Conservation (phyloP, 2,888 invertebrate genomes). For the Apamea crenata region DNA sequence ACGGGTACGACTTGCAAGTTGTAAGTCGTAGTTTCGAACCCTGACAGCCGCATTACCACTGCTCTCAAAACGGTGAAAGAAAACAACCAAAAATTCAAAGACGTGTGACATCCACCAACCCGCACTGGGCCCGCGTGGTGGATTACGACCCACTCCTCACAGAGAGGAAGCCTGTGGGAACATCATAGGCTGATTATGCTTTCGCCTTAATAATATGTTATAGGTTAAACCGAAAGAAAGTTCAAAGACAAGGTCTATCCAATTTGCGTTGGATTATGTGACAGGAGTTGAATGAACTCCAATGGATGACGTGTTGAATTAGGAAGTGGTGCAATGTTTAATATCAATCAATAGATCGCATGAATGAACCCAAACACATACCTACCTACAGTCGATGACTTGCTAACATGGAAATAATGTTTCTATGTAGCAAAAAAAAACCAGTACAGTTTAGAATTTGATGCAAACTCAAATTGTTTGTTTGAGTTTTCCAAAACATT, state of each 20-base stretch:
- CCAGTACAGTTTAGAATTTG: not conserved
- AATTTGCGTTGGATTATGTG: slow-evolving; percentile 51
- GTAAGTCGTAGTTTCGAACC: not conserved
- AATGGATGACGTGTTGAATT: slow-evolving; percentile 1
- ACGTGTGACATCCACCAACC: not conserved
- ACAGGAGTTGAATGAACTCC: slow-evolving; percentile 38
- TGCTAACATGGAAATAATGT: not conserved
- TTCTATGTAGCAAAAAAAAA: not conserved
- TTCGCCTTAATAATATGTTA: slow-evolving; percentile 6
- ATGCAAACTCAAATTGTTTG: not conserved
- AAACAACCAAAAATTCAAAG: no score
- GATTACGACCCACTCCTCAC: not conserved
- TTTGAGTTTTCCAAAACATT: no score
- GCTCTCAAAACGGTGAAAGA: not conserved
- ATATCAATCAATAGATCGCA: not conserved
- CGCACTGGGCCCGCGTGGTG: not conserved
- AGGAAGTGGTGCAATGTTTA: not conserved
- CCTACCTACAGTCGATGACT: not conserved
- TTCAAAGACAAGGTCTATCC: slow-evolving; percentile 61
- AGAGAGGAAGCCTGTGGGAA: not conserved
- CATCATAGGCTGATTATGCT: not conserved
- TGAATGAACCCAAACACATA: not conserved
- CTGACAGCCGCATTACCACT: not conserved
- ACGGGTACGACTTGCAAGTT: no score
- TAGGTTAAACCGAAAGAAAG: slow-evolving; percentile 21